Evolutionary conservation across 2,797 vertebrate genomes (phyloP).

Genomic region (Chrosomus eos): DNA sequence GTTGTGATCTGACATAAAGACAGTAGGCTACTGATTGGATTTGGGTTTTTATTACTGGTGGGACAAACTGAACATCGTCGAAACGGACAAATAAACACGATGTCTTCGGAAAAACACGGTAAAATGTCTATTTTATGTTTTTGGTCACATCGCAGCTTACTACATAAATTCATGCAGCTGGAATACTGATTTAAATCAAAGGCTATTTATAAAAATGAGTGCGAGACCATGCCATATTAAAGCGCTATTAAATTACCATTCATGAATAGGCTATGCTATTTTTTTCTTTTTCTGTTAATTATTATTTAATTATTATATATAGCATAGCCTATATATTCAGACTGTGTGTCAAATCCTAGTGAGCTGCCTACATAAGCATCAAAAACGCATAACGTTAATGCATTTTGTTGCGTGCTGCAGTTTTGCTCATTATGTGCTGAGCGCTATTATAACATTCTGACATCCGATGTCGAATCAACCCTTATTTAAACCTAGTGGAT

Average conservation of each 20-base stretch:
- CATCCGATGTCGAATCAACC: neutral
- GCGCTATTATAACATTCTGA: neutral
- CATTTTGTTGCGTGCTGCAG: neutral
- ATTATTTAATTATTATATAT: neutral
- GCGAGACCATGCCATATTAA: neutral
- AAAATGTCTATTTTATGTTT: slow-evolving; percentile 47
- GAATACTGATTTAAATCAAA: neutral
- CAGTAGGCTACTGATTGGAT: slow-evolving; percentile 53
- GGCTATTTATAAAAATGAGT: neutral
- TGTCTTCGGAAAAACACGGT: slow-evolving; percentile 85
- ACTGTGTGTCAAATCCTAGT: neutral
- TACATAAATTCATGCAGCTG: neutral
- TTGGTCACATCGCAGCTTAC: neutral
- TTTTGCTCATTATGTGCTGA: neutral
- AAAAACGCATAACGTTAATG: neutral
- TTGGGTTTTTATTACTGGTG: slow-evolving; percentile 48
- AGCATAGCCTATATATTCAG: neutral
- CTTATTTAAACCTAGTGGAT: neutral
- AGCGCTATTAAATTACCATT: neutral
- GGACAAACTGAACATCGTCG: slow-evolving; percentile 56
- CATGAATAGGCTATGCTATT: neutral
- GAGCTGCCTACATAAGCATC: neutral
- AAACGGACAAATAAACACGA: slow-evolving; percentile 62
- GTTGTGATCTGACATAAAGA: slow-evolving; percentile 51
- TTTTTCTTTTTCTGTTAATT: neutral